phyloP scores from a whole-genome alignment of 1,140 invertebrate species.

The Trachymyrmex septentrionalis region DNA sequence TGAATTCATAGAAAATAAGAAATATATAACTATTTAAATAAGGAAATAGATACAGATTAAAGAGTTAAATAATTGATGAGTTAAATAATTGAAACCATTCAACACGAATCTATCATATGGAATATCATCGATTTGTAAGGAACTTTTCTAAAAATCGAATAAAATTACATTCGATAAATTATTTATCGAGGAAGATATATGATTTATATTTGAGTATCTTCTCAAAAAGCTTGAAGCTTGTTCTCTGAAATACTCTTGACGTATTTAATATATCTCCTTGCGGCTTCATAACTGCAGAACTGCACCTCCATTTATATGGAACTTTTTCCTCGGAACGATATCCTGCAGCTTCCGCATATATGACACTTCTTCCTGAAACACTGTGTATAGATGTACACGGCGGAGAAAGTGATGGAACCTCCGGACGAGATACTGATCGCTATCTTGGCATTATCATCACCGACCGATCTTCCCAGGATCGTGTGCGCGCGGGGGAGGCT shows the following conservation, averaged over 20 bases:
- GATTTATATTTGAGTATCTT: neutral
- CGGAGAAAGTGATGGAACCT: conserved; percentile 84
- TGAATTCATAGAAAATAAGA: neutral
- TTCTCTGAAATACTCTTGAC: conserved; percentile 10
- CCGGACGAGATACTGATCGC: conserved; percentile 80
- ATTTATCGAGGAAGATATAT: neutral
- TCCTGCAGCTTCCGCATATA: conserved; percentile 51
- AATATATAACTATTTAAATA: neutral
- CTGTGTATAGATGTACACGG: conserved; percentile 67
- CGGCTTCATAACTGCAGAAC: neutral
- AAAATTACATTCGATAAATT: conserved; percentile 14
- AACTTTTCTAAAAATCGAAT: neutral
- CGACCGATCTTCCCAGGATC: conserved; percentile 81
- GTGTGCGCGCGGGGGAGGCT: conserved; percentile 73
- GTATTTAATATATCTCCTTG: conserved; percentile 17
- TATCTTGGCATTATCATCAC: conserved; percentile 81
- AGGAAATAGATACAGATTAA: neutral
- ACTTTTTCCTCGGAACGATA: conserved; percentile 34
- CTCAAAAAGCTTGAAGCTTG: neutral
- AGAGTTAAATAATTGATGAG: neutral
- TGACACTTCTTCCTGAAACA: conserved; percentile 60
- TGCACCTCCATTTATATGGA: conserved; percentile 44
- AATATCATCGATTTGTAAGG: neutral
- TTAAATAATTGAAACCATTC: conserved; percentile 16
- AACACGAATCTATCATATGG: neutral